phyloP scores from a whole-genome alignment of 2,113 vertebrate genomes.

The Tachuris rubrigastra region DNA sequence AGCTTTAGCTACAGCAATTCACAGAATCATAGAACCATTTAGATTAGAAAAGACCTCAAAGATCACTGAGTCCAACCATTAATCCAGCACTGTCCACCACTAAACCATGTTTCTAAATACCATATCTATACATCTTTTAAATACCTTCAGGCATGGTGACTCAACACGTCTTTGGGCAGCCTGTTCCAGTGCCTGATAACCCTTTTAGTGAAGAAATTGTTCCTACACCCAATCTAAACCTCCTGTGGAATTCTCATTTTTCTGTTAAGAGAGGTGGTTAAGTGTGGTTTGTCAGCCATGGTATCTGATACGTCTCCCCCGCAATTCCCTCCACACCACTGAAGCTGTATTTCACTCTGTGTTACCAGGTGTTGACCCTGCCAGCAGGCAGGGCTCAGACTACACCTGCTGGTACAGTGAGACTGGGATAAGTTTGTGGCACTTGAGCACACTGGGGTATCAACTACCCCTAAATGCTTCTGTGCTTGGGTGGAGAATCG shows the following conservation, averaged over 20 bases:
- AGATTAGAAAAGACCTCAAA: not conserved
- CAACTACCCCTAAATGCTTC: not conserved
- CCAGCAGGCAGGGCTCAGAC: not conserved
- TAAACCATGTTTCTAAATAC: not conserved
- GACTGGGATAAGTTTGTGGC: not conserved
- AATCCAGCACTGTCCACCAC: not conserved
- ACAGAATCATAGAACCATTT: not conserved
- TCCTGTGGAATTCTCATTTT: not conserved
- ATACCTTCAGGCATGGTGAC: not conserved
- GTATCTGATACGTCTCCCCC: not conserved
- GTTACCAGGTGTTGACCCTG: not conserved
- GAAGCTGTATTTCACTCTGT: rapidly evolving
- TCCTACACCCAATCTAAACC: not conserved
- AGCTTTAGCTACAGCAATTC: not conserved
- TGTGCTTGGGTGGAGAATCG: not conserved
- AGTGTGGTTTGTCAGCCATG: not conserved
- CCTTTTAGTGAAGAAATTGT: not conserved
- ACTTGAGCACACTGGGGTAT: rapidly evolving
- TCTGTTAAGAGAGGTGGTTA: not conserved
- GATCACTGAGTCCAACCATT: not conserved
- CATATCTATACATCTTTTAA: not conserved
- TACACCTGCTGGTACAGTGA: rapidly evolving
- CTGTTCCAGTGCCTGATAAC: not conserved
- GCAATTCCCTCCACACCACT: not conserved
- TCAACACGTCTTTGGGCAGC: not conserved